A percentile compares a stretch with the other conserved stretches of the same genome.
Conservation (phyloP, 2,888 invertebrate species). For the Falcaria lacertinaria region DNA sequence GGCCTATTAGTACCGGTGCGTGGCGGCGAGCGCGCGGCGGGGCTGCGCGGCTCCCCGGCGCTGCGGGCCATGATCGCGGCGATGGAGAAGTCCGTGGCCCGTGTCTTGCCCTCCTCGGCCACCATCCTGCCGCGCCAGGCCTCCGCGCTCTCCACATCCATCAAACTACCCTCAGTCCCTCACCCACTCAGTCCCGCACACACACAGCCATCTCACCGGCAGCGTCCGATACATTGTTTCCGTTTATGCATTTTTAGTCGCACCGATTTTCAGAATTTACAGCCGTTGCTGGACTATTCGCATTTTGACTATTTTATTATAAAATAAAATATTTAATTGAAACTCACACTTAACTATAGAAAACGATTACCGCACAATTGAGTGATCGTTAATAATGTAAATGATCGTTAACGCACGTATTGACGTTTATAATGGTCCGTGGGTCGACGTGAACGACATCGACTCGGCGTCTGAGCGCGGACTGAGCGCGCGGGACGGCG, state of each 20-base stretch:
- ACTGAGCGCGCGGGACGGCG: slow-evolving; percentile 59
- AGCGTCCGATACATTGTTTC: slow-evolving; percentile 53
- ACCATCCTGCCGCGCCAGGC: slow-evolving; percentile 72
- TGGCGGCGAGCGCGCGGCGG: slow-evolving; percentile 66
- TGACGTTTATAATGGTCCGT: slow-evolving; percentile 23
- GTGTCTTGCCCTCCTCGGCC: slow-evolving; percentile 70
- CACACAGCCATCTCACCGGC: slow-evolving; percentile 49
- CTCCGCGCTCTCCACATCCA: slow-evolving; percentile 74
- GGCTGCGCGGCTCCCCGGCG: slow-evolving; percentile 68
- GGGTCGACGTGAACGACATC: slow-evolving; percentile 33
- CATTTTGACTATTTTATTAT: background rate
- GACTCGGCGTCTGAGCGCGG: slow-evolving; percentile 63
- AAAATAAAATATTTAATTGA: background rate
- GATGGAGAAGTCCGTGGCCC: slow-evolving; percentile 96
- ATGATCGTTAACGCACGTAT: slow-evolving; percentile 32
- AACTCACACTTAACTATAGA: background rate
- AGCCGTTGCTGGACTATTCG: background rate
- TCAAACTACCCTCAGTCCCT: slow-evolving; percentile 55
- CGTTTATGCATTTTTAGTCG: slow-evolving; percentile 26
- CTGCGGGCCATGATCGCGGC: slow-evolving; percentile 94
- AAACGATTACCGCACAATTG: slow-evolving; percentile 6
- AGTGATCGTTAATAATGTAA: slow-evolving; percentile 21
- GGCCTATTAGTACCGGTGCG: slow-evolving; percentile 64
- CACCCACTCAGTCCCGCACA: slow-evolving; percentile 26
- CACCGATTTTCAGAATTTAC: slow-evolving; percentile 4